These are phyloP conservation scores for Papilio glaucus DNA, from an alignment of 1,140 invertebrate species.

Conservation along the genomic window DNA sequence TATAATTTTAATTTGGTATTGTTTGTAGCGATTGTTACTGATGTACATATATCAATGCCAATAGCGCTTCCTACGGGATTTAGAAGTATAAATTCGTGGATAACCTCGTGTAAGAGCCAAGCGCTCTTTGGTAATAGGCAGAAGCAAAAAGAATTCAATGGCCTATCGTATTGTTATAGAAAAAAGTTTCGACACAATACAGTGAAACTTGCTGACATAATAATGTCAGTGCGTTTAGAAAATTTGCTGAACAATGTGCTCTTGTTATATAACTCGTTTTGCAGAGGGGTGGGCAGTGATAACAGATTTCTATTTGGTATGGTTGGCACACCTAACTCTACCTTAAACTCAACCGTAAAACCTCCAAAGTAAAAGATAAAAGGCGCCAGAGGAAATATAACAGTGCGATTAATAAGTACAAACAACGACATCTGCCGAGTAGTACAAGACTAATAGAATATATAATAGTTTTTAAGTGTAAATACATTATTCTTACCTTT, in stretches of 20 bases:
- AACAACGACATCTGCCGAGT: not conserved
- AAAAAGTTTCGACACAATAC: not conserved
- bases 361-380: too few relatives aligned
- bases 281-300: not conserved
- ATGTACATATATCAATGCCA: too few relatives aligned
- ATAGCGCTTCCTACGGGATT: too few relatives aligned
- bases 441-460: too few relatives aligned
- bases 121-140: too few relatives aligned
- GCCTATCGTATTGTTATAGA: not conserved
- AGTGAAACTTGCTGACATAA: not conserved
- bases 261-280: not conserved
- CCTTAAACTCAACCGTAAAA: too few relatives aligned
- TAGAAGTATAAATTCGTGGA: too few relatives aligned
- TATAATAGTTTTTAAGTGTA: not conserved
- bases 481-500: conserved; percentile 82
- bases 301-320: not conserved
- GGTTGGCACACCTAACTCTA: not conserved
- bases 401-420: not conserved
- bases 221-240: not conserved
- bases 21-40: too few relatives aligned
- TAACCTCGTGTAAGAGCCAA: too few relatives aligned
- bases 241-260: too few relatives aligned
- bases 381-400: not conserved
- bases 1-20: too few relatives aligned
- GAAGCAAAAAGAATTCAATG: too few relatives aligned